Evolutionary conservation across 2,888 invertebrate species (phyloP).

Genomic region (Pandemis heparana): DNA sequence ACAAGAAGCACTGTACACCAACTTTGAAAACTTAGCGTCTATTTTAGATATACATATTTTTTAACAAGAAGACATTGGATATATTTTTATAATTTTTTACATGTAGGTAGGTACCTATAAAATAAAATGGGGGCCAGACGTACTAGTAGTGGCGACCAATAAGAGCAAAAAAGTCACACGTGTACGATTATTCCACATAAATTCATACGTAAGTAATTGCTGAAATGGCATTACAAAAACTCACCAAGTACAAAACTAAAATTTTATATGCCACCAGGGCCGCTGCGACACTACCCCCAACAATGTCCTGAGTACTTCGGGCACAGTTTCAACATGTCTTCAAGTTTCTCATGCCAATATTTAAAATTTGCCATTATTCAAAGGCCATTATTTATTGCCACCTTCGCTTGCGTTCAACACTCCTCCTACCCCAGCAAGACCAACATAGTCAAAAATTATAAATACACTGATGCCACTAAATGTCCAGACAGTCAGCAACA

Average conservation of each 20-base stretch:
- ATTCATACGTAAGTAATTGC: too few species aligned
- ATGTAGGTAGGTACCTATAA: too few species aligned
- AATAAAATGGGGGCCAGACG: too few species aligned
- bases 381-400: background rate
- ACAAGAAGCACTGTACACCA: too few species aligned
- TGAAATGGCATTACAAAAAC: background rate
- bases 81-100: too few species aligned
- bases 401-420: background rate
- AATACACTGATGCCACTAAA: background rate
- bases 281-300: constrained; percentile 8
- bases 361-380: background rate
- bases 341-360: background rate
- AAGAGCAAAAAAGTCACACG: too few species aligned
- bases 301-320: constrained; percentile 1
- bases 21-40: too few species aligned
- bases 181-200: too few species aligned
- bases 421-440: background rate
- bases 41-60: too few species aligned
- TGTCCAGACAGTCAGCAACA: background rate
- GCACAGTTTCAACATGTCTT: constrained; percentile 9
- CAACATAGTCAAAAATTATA: background rate
- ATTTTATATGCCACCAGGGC: background rate
- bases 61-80: too few species aligned
- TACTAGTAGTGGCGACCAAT: too few species aligned
- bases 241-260: constrained; percentile 17